Evolutionary conservation across 2,113 vertebrate genomes (phyloP), one percentile per base, ranked within the genome.

Genomic region (Ammodytes dubius): DNA sequence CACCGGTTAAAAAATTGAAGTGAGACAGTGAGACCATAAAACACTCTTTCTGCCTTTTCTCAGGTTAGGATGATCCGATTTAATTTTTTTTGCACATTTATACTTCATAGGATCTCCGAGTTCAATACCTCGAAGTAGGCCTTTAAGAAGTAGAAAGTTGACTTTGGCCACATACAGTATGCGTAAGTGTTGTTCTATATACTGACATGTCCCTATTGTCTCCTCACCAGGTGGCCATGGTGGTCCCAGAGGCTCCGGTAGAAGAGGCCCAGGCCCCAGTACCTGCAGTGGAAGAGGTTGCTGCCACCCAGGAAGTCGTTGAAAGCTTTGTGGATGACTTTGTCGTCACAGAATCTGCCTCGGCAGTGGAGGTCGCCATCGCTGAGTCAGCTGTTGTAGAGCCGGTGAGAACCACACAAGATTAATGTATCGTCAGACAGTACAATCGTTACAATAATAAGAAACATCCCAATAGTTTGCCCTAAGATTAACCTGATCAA

Each of bases 321-420:
- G 84, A 89, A 7, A 47, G 0, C 0, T n/a, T 88, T 45, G 69
- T 74, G 7, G 86, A 87, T 1, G 86, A 91, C 72, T 89, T 83
- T 69, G 86, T 84, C 7, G 77, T 81, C 65, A 90, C 90, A 72
- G 89, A 88, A 45, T 74, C 84, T 4, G 76, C 68, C 14, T 12
- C 53, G 19, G 83, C 67, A 19, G 82, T 58, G 14, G 77, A 90
- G 15, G 80, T 17, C 1, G 72, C 77, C 54, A 59, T 81, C 4
- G 70, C 80, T 0, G 79, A 86, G 59, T 77, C 83, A 45, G 54
- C 64, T 63, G 75, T 49, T 65, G 53, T 17, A 14, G 42, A 82
- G 70, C 50, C 76, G 86, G 91, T 92, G 45, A 88, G 56, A 59
- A 47, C 13, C 2, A 27, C 19, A 59, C 19, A 42, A 49, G 11